A percentile compares a stretch with the other conserved stretches of the same genome.
These are phyloP conservation scores for Archegozetes longisetosus DNA, from an alignment of 1,140 invertebrate genomes.

Conservation along the genomic window DNA sequence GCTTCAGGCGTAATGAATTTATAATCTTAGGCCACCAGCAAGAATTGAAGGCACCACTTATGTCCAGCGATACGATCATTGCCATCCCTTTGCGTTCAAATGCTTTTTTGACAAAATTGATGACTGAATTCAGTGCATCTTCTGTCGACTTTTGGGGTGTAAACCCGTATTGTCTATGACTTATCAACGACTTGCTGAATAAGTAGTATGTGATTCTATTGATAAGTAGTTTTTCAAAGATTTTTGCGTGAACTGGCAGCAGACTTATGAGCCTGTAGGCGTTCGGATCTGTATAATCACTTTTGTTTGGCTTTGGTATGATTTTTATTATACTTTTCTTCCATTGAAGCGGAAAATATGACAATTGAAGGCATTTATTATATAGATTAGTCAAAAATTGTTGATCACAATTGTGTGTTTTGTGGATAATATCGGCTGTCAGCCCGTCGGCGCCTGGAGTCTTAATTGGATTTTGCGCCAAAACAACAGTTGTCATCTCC, in stretches of 20 bases:
- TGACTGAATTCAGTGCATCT: neutral
- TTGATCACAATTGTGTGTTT: too few species aligned
- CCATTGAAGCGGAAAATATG: constrained; percentile 19
- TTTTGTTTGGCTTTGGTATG: constrained; percentile 19
- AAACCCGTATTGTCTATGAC: neutral
- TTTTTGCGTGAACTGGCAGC: constrained; percentile 19
- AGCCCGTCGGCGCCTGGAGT: constrained; percentile 1
- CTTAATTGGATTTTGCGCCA: neutral
- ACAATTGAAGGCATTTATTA: neutral
- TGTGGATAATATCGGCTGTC: constrained; percentile 4
- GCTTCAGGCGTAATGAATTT: neutral
- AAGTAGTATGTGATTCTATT: constrained; percentile 16
- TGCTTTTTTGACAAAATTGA: neutral
- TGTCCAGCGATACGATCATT: constrained; percentile 1
- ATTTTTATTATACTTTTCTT: constrained; percentile 18
- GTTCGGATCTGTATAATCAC: constrained; percentile 14
- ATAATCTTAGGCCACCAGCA: neutral
- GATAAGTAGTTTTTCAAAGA: constrained; percentile 19
- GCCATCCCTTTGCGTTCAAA: neutral
- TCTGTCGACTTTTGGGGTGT: neutral
- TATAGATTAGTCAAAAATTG: too few species aligned
- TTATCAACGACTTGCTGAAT: neutral
- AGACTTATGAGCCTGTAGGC: constrained; percentile 19
- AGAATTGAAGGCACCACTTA: constrained; percentile 2
- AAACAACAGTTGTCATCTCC: neutral